Base-by-base conservation (phyloP, 1,140 invertebrate genomes). In the Penaeus chinensis region DNA sequence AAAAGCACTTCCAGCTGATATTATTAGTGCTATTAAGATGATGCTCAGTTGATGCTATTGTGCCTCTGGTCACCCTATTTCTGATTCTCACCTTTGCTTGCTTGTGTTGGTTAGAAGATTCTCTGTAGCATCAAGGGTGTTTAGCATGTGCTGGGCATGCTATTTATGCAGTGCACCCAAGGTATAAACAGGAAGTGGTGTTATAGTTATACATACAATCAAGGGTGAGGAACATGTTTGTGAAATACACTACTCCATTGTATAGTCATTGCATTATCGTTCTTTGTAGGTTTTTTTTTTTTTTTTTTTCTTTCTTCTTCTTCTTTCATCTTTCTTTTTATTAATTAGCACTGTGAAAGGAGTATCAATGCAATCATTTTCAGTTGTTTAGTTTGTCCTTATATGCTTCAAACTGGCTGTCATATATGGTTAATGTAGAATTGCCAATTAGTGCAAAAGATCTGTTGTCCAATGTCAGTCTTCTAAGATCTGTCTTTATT, bases 211-310 rank as follows among this genome's bases (percentile, higher is more conserved):
- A 47, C 47, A 47, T 47, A 47, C 47, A 47, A 47, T 63, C 76
- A 54, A 78, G 84, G 60, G 66, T 61, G 84, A 63, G 74, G 60
- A 61, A 47, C 76, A 74, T 60, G 47, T 47, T 61, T 54, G 61
- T 61, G 63, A 87, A n/a, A 87, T 85, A 81, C 69, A 82, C 62
- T 42, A 82, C 85, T 87, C 85, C 80, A 82, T 79, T 87, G 85
- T 87, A 87, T 87, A 87, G 85, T 87, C 85, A 87, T 77, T 87
- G 80, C 85, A 86, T 86, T 80, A 86, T 69, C 80, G 84, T 86
- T 87, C 69, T 82, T 71, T 87, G 85, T 87, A 87, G 85, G 54
- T 82, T 87, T 47, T 74, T 13, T 32, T 32, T 32, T 32, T 32
- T 32, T 2, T 82, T 87, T 47, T 74, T 13, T 32, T 32, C 2